Percentiles rank a stretch among this genome's conserved stretches.
These are phyloP conservation scores for Eptesicus fuscus DNA, from an alignment of 2,113 vertebrate genomes.

Conservation along the genomic window DNA sequence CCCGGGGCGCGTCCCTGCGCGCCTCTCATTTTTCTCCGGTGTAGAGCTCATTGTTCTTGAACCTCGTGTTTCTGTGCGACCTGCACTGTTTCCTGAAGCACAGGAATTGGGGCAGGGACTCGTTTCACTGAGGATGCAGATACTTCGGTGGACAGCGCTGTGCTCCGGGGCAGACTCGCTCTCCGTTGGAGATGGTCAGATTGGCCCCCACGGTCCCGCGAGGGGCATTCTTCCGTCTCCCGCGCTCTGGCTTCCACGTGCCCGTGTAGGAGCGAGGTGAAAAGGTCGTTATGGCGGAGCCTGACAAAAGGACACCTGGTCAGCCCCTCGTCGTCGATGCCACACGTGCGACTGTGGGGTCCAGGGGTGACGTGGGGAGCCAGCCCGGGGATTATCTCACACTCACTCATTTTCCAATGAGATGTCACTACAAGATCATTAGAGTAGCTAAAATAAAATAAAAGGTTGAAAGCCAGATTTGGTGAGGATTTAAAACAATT, in stretches of 20 bases:
- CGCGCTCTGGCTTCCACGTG: neutral
- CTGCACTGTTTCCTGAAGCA: conserved; percentile 52
- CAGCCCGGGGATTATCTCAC: neutral
- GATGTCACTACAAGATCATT: neutral
- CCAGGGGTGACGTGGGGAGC: neutral
- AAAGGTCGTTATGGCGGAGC: neutral
- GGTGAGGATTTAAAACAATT: neutral
- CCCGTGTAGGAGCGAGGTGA: neutral
- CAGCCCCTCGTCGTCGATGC: neutral
- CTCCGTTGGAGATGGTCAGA: conserved; percentile 1
- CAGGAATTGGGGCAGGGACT: conserved; percentile 54
- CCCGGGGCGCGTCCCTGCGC: conserved; percentile 51
- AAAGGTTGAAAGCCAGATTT: neutral
- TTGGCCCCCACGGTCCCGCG: neutral
- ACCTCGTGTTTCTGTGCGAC: conserved; percentile 52
- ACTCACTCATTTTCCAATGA: neutral
- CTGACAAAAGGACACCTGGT: neutral
- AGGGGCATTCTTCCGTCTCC: neutral
- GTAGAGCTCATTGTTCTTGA: conserved; percentile 51
- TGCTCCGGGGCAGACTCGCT: neutral
- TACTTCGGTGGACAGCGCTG: neutral
- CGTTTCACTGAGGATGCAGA: conserved; percentile 36
- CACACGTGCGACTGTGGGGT: neutral
- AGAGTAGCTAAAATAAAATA: neutral
- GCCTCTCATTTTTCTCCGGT: conserved; percentile 65